These are phyloP conservation scores for Sebastes flavidus DNA, from an alignment of 2,797 vertebrate genomes.

Conservation along the genomic window DNA sequence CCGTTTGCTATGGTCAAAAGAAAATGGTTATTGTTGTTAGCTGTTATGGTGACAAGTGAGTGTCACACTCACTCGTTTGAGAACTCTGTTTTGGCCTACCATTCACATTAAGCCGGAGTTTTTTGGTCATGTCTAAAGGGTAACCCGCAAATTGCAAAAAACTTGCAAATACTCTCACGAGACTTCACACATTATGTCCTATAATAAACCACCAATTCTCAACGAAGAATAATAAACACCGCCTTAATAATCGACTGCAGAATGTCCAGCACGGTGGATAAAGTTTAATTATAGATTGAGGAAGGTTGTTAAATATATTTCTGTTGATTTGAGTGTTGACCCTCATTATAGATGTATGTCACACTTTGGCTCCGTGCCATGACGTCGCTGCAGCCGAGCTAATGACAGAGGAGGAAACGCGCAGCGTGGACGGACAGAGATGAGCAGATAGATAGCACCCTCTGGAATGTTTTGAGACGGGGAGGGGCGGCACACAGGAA, in stretches of 20 bases:
- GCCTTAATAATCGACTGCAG: neutral
- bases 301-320: neutral
- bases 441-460: conserved; percentile 36
- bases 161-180: too few relatives aligned
- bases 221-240: neutral
- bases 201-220: neutral
- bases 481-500: conserved; percentile 65
- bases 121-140: too few relatives aligned
- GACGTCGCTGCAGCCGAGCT: neutral
- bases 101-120: too few relatives aligned
- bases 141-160: too few relatives aligned
- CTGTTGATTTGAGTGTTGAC: neutral
- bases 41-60: too few relatives aligned
- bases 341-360: conserved; percentile 10
- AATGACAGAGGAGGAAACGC: conserved; percentile 58
- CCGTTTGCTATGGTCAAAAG: too few relatives aligned
- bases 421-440: conserved; percentile 24
- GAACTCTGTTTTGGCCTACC: too few relatives aligned
- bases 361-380: conserved; percentile 31
- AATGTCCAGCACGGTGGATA: neutral
- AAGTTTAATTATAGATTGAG: neutral
- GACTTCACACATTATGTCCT: neutral
- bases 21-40: too few relatives aligned
- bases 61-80: too few relatives aligned
- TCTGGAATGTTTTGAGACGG: conserved; percentile 65